These are phyloP conservation scores for Candoia aspera DNA, from an alignment of 2,113 vertebrate genomes.

Conservation along the genomic window DNA sequence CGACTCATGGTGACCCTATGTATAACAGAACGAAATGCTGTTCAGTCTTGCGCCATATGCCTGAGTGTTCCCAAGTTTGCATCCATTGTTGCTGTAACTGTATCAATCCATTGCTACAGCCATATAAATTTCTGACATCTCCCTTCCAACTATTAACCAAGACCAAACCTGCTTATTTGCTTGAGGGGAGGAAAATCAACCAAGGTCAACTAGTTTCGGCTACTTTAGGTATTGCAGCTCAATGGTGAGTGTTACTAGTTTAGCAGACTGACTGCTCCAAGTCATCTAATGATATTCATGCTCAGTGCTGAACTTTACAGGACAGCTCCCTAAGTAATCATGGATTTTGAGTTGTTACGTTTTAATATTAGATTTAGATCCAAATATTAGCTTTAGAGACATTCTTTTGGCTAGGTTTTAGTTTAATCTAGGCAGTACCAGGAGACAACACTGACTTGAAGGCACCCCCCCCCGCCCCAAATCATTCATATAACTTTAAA, in stretches of 20 bases:
- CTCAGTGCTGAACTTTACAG: background rate
- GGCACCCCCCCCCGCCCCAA: too few relatives aligned
- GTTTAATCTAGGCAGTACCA: background rate
- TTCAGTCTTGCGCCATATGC: too few relatives aligned
- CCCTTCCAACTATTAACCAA: background rate
- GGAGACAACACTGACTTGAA: too few relatives aligned
- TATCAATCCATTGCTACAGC: too few relatives aligned
- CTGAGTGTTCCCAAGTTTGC: too few relatives aligned
- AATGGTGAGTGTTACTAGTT: background rate
- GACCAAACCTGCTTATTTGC: background rate
- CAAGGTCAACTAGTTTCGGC: background rate
- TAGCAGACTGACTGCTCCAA: background rate
- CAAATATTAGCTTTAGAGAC: background rate
- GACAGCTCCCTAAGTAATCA: background rate
- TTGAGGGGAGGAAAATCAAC: background rate
- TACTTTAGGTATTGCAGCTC: background rate
- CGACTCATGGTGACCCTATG: too few relatives aligned
- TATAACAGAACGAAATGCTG: too few relatives aligned
- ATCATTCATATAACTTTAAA: background rate
- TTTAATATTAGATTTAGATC: background rate
- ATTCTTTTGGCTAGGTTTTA: background rate
- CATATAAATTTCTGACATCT: background rate
- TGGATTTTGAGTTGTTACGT: background rate
- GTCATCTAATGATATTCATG: background rate
- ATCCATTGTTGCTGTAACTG: too few relatives aligned